phyloP scores from a whole-genome alignment of 2,797 vertebrate genomes.

The Mallotus villosus region DNA sequence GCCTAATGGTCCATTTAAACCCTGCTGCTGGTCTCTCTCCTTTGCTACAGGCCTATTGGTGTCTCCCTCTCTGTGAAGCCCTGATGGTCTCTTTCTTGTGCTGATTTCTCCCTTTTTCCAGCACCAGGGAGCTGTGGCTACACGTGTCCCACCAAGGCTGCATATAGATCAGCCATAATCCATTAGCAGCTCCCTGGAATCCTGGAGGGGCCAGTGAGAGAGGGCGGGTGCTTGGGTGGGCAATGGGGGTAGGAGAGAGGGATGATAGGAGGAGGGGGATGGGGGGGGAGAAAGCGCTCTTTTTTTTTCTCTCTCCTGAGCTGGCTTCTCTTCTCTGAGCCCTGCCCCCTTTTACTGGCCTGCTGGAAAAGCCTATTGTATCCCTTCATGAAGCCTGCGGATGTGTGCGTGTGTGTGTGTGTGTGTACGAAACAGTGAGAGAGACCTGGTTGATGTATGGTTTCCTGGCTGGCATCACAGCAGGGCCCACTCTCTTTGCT shows the following conservation, averaged over 20 bases:
- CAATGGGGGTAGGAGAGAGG: slow-evolving; percentile 40
- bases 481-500: slow-evolving; percentile 40
- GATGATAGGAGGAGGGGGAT: slow-evolving; percentile 48
- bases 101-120: not conserved
- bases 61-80: too few relatives aligned
- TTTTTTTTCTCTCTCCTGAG: slow-evolving; percentile 44
- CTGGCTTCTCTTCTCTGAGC: slow-evolving; percentile 56
- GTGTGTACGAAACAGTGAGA: slow-evolving; percentile 18
- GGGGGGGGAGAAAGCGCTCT: slow-evolving; percentile 33
- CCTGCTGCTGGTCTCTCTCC: too few relatives aligned
- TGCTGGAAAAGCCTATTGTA: slow-evolving; percentile 68
- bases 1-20: too few relatives aligned
- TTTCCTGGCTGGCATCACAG: slow-evolving; percentile 72
- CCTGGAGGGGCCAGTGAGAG: slow-evolving; percentile 70
- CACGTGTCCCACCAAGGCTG: slow-evolving; percentile 71
- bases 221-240: slow-evolving; percentile 61
- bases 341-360: slow-evolving; percentile 71
- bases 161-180: slow-evolving; percentile 78
- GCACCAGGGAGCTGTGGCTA: slow-evolving; percentile 45
- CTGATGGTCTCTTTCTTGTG: not conserved
- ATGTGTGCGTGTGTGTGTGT: slow-evolving; percentile 57
- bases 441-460: slow-evolving; percentile 72
- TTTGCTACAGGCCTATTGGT: too few relatives aligned
- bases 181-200: slow-evolving; percentile 76
- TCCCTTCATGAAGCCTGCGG: slow-evolving; percentile 64